Evolutionary conservation across 2,888 invertebrate genomes (phyloP).

Genomic region (Congeria kusceri): DNA sequence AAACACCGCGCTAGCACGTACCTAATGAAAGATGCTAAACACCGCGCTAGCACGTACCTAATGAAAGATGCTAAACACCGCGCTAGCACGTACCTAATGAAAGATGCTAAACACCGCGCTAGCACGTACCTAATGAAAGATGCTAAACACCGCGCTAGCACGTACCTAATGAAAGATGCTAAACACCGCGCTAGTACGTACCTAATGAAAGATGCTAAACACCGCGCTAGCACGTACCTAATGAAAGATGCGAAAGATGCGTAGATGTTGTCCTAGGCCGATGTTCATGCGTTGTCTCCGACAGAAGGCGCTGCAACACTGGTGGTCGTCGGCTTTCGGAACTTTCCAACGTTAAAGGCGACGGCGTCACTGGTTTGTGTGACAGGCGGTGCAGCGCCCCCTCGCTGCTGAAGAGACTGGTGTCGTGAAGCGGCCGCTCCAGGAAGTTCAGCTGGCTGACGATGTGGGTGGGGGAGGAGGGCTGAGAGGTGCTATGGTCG

Average conservation of each 20-base stretch:
- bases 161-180: too few relatives aligned
- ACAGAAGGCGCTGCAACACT: constrained; percentile 41
- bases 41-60: too few relatives aligned
- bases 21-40: too few relatives aligned
- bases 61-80: too few relatives aligned
- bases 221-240: constrained; percentile 19
- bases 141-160: too few relatives aligned
- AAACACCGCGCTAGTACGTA: too few relatives aligned
- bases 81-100: too few relatives aligned
- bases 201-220: too few relatives aligned
- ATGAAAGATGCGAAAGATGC: constrained; percentile 9
- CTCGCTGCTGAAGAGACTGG: constrained; percentile 45
- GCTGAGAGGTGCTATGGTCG: constrained; percentile 24
- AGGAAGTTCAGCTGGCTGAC: neutral
- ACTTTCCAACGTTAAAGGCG: constrained; percentile 49
- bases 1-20: too few relatives aligned
- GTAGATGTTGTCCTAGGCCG: neutral
- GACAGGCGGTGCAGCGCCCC: constrained; percentile 33
- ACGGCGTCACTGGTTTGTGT: constrained; percentile 31
- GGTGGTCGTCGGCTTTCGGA: constrained; percentile 8
- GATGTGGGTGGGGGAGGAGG: constrained; percentile 37
- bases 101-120: too few relatives aligned
- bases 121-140: too few relatives aligned
- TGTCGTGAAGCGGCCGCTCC: neutral
- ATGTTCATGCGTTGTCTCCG: constrained; percentile 39